phyloP scores from a whole-genome alignment of 2,797 vertebrate genomes.

The Xenopus petersii region DNA sequence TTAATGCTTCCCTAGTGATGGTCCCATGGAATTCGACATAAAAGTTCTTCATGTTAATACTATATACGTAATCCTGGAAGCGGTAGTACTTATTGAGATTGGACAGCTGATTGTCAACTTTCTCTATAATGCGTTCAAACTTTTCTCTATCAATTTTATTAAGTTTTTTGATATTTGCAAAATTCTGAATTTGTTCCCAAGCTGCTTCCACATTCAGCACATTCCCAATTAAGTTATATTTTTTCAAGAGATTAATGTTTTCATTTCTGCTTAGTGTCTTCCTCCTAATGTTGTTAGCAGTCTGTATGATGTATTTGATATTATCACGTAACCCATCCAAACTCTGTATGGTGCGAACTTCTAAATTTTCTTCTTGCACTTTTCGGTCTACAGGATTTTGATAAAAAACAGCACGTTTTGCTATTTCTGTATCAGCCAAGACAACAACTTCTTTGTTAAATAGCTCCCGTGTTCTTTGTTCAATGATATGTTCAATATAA shows the following conservation, averaged over 20 bases:
- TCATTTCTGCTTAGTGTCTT: neutral
- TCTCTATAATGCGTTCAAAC: too few species aligned
- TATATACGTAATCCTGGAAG: slow-evolving; percentile 3
- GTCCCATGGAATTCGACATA: neutral
- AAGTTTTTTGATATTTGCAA: too few species aligned
- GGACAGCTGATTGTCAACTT: too few species aligned
- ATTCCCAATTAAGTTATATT: neutral
- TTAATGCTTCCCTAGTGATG: neutral
- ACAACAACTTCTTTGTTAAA: neutral
- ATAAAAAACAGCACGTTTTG: too few species aligned
- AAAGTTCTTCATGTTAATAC: slow-evolving; percentile 3
- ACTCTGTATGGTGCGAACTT: neutral
- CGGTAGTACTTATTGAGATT: neutral
- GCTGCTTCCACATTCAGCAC: neutral
- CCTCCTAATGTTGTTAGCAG: neutral
- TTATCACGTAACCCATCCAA: neutral
- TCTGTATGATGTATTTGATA: slow-evolving; percentile 16
- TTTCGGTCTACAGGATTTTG: too few species aligned
- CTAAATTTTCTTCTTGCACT: neutral
- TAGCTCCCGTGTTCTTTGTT: neutral
- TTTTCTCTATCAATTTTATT: too few species aligned
- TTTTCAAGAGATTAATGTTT: neutral
- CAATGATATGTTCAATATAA: neutral
- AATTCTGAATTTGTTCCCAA: too few species aligned
- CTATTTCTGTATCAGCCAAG: too few species aligned